Evolutionary conservation across 1,140 invertebrate species (phyloP).

Genomic region (Hyles euphorbiae): DNA sequence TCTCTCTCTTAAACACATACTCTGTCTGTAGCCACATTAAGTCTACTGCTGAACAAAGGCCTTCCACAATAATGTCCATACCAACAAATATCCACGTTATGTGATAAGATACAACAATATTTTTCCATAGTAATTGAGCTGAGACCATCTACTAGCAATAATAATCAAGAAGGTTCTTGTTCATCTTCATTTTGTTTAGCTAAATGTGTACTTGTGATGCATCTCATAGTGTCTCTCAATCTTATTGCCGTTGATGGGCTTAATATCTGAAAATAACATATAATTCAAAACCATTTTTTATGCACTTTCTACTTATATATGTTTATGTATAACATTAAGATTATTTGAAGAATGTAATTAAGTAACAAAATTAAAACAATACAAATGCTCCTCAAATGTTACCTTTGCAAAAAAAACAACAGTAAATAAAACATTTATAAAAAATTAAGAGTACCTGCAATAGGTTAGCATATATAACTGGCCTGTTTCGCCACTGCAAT

Average conservation of each 20-base stretch:
- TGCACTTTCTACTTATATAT: not conserved
- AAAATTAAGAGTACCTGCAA: conserved; percentile 37
- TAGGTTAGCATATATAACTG: conserved; percentile 48
- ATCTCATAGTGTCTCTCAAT: conserved; percentile 19
- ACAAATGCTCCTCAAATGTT: not conserved
- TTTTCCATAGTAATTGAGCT: too few relatives aligned
- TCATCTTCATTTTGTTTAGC: conserved; percentile 6
- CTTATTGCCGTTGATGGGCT: conserved; percentile 21
- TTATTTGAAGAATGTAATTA: not conserved
- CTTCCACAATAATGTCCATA: too few relatives aligned
- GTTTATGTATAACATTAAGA: not conserved
- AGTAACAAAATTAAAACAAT: not conserved
- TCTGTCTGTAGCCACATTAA: too few relatives aligned
- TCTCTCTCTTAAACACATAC: too few relatives aligned
- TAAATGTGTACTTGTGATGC: conserved; percentile 14
- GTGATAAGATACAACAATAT: too few relatives aligned
- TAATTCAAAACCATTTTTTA: not conserved
- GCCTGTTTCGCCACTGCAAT: conserved; percentile 44
- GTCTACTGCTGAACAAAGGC: too few relatives aligned
- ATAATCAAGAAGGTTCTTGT: not conserved
- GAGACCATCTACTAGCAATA: too few relatives aligned
- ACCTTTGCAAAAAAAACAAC: not conserved
- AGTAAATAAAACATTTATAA: not conserved
- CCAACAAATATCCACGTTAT: too few relatives aligned
- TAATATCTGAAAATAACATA: conserved; percentile 23